Evolutionary conservation across 2,113 vertebrate species (phyloP).

Genomic region (Lamprologus ornatipinnis): DNA sequence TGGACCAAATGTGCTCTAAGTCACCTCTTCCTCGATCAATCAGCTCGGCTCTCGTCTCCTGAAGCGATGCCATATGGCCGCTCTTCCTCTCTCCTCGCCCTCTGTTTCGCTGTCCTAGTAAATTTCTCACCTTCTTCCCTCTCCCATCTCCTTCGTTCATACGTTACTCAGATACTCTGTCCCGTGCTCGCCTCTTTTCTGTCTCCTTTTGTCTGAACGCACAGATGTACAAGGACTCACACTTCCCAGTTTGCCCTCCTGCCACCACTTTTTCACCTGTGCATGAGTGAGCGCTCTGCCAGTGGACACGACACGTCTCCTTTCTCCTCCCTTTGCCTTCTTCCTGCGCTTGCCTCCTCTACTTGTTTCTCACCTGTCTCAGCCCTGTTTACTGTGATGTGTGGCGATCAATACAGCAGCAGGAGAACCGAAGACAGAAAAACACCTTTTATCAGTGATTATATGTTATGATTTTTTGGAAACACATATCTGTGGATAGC

Average conservation of each 20-base stretch:
- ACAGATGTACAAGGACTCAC: not conserved
- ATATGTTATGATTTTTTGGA: not conserved
- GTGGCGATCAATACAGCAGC: not conserved
- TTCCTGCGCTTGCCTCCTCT: not conserved
- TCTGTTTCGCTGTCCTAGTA: not conserved
- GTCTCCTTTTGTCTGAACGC: not conserved
- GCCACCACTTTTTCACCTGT: not conserved
- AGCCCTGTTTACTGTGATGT: not conserved
- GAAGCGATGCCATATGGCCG: constrained; percentile 66
- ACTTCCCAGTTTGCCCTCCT: not conserved
- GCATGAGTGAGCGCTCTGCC: not conserved
- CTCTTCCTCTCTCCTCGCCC: constrained; percentile 16
- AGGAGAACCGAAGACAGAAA: not conserved
- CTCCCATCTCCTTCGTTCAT: not conserved
- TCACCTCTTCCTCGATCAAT: constrained; percentile 40
- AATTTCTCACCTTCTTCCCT: constrained; percentile 3
- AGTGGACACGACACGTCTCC: not conserved
- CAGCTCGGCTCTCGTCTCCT: constrained; percentile 46
- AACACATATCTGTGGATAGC: not conserved
- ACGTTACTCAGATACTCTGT: not conserved
- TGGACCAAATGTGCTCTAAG: not conserved
- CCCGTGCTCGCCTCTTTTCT: not conserved
- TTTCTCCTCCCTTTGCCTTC: not conserved
- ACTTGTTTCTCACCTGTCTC: not conserved
- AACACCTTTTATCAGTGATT: not conserved